These are phyloP conservation scores for Pachymerium ferrugineum DNA, from an alignment of 2,888 invertebrate species.

Conservation along the genomic window DNA sequence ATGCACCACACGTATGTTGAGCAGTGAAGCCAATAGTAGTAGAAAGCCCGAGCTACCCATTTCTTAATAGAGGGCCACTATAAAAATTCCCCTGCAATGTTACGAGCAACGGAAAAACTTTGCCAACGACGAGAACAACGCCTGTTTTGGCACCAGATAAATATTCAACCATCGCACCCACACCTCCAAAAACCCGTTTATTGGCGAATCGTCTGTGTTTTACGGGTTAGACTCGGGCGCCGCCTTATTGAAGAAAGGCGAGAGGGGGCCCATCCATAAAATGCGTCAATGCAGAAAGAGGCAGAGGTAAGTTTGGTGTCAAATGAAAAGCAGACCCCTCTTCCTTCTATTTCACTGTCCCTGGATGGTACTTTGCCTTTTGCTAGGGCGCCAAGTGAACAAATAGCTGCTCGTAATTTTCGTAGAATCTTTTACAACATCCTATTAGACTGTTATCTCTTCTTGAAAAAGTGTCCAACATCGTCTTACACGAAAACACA, in stretches of 20 bases:
- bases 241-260: background rate
- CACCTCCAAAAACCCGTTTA: background rate
- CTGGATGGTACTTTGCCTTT: background rate
- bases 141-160: background rate
- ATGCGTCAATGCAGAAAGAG: background rate
- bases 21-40: background rate
- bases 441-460: background rate
- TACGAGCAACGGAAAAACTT: background rate
- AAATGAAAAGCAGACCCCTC: background rate
- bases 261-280: background rate
- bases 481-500: too few relatives aligned
- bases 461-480: too few relatives aligned
- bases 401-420: background rate
- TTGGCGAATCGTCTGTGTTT: background rate
- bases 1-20: background rate
- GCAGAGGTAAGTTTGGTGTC: background rate
- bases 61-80: background rate
- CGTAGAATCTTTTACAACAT: background rate
- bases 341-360: background rate
- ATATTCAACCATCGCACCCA: background rate
- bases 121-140: background rate
- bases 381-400: background rate
- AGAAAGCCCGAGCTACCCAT: background rate
- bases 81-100: background rate
- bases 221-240: background rate